Base-by-base conservation (phyloP, 1,140 invertebrate species). In the Listronotus oregonensis region DNA sequence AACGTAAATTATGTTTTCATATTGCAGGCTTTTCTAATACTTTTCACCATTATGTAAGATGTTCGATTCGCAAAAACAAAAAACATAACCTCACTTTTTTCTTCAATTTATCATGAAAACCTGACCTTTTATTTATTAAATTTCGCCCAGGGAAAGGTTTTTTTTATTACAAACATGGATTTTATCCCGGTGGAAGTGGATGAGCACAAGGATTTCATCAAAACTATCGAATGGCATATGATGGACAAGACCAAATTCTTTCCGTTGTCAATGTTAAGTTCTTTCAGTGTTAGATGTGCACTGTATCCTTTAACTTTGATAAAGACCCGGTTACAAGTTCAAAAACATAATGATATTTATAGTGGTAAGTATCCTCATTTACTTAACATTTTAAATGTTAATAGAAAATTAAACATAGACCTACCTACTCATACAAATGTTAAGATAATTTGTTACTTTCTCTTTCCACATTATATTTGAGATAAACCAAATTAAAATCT, bases 271-370 rank as follows among this genome's bases (percentile, higher is more conserved):
- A 91, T 97, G 82, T 79, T 96, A 10, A 87, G 86, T 73, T 92
- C 90, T 3, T 93, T 97, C 77, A 85, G 88, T 71, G 90, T 98
- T 40, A 85, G 97, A 49, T 93, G 93, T 75, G 85, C 94, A 52
- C 84, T 99, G 2, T 99, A 98, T 81, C 97, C 97, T 0, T 83
- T 99, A 64, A 97, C 95, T 34, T 85, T 99, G n/a, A 93, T 99
- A 40, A 98, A 98, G 80, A 98, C 96, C 1, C 88, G 96, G 67
- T 85, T 99, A 31, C 96, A 99, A 84, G 85, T 95, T 51, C 92
- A 95, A 77, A 85, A 90, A 74, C 88, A 87, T 75, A 91, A 89
- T 80, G 87, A 90, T 70, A 84, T 95, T 49, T 97, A 97, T 76
- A 88, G 82, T 69, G 92, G 87, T 86, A 81, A 75, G 71, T 37